phyloP scores from a whole-genome alignment of 2,113 vertebrate species.

The Peucedramus taeniatus region DNA sequence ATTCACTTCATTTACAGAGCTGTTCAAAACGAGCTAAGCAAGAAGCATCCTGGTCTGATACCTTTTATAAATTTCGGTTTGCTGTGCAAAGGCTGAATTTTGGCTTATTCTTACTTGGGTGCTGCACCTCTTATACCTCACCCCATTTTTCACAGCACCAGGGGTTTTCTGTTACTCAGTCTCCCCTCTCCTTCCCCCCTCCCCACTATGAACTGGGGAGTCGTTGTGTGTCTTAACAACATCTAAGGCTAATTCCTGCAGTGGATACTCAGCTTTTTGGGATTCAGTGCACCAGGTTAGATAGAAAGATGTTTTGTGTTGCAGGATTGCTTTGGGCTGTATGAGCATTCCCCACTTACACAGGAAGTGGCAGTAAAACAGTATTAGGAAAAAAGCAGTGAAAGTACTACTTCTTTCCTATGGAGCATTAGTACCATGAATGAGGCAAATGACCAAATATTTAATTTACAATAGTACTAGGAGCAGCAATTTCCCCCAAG shows the following conservation, averaged over 20 bases:
- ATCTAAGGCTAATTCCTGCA: not conserved
- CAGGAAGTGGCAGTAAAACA: not conserved
- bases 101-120: not conserved
- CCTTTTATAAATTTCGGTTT: not conserved
- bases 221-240: not conserved
- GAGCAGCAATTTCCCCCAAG: not conserved
- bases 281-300: not conserved
- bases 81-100: not conserved
- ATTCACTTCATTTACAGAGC: conserved; percentile 18
- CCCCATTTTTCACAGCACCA: not conserved
- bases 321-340: not conserved
- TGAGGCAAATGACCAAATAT: not conserved
- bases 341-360: not conserved
- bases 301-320: not conserved
- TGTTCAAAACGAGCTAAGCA: not conserved
- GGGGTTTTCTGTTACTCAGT: not conserved
- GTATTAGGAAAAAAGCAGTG: not conserved
- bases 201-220: not conserved
- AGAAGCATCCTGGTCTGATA: not conserved
- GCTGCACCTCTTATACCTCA: not conserved
- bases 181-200: not conserved
- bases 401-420: not conserved
- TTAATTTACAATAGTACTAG: not conserved
- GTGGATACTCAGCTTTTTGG: not conserved
- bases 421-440: not conserved